phyloP scores from a whole-genome alignment of 2,888 invertebrate genomes.

The Stegana nigrithorax region DNA sequence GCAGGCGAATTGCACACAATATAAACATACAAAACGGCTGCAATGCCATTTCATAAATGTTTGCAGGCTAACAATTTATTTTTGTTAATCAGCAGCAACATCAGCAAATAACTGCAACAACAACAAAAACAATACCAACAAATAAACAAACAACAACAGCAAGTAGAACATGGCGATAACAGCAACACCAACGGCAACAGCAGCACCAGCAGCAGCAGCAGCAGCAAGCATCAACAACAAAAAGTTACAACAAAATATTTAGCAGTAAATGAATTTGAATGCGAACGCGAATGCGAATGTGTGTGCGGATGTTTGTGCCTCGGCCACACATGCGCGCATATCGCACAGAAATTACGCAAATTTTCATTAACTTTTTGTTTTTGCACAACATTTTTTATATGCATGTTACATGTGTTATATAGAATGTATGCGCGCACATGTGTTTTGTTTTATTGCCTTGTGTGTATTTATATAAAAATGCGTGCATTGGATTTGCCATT shows the following conservation, averaged over 20 bases:
- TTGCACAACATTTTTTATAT: no score
- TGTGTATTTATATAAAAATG: not conserved
- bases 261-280: not conserved
- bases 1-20: not conserved
- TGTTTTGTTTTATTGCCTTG: not conserved
- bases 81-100: slow-evolving; percentile 41
- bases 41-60: slow-evolving; percentile 9
- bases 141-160: no score
- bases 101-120: not conserved
- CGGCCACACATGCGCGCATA: not conserved
- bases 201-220: not conserved
- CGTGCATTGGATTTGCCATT: no score
- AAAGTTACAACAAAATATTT: not conserved
- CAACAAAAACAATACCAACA: not conserved
- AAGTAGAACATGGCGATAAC: no score
- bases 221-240: not conserved
- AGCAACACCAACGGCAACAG: slow-evolving; percentile 21
- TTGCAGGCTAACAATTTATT: slow-evolving; percentile 39
- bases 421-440: no score
- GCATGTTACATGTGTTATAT: no score
- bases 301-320: not conserved
- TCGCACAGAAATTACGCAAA: no score
- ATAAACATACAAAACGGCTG: not conserved
- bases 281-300: not conserved
- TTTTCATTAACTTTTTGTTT: not conserved